These are phyloP conservation scores for Nyctalus aviator DNA, from an alignment of 2,797 vertebrate species.

Conservation along the genomic window DNA sequence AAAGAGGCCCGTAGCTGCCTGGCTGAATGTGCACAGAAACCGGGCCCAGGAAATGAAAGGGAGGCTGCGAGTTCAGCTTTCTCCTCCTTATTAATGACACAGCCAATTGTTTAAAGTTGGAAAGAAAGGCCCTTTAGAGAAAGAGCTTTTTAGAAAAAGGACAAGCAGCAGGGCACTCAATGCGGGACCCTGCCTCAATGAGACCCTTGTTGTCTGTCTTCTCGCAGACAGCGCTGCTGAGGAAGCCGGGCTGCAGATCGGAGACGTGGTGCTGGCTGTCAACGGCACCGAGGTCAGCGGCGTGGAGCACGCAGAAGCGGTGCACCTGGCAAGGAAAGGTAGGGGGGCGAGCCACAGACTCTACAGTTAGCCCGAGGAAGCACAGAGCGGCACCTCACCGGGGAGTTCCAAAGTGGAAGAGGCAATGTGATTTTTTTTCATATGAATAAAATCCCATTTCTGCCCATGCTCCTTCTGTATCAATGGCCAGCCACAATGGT, in stretches of 20 bases:
- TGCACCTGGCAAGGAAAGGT: slow-evolving; percentile 94
- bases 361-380: background rate
- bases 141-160: slow-evolving; percentile 58
- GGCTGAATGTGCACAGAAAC: slow-evolving; percentile 65
- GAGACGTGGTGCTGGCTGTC: slow-evolving; percentile 93
- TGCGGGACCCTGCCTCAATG: slow-evolving; percentile 58
- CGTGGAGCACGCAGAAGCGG: slow-evolving; percentile 94
- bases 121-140: slow-evolving; percentile 67
- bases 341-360: background rate
- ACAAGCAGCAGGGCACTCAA: slow-evolving; percentile 59
- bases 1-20: slow-evolving; percentile 65
- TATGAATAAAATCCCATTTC: background rate
- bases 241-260: slow-evolving; percentile 93
- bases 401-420: background rate
- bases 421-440: background rate
- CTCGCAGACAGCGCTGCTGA: slow-evolving; percentile 93
- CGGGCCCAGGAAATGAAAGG: slow-evolving; percentile 68
- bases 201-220: slow-evolving; percentile 52
- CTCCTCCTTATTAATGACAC: slow-evolving; percentile 77
- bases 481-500: background rate
- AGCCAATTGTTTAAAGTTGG: slow-evolving; percentile 69
- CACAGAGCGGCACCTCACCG: background rate
- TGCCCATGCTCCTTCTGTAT: background rate
- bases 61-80: slow-evolving; percentile 53
- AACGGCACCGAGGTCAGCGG: slow-evolving; percentile 95